Evolutionary conservation across 2,113 vertebrate genomes (phyloP), one percentile per base, ranked within the genome.

Genomic region (Mohoua ochrocephala): DNA sequence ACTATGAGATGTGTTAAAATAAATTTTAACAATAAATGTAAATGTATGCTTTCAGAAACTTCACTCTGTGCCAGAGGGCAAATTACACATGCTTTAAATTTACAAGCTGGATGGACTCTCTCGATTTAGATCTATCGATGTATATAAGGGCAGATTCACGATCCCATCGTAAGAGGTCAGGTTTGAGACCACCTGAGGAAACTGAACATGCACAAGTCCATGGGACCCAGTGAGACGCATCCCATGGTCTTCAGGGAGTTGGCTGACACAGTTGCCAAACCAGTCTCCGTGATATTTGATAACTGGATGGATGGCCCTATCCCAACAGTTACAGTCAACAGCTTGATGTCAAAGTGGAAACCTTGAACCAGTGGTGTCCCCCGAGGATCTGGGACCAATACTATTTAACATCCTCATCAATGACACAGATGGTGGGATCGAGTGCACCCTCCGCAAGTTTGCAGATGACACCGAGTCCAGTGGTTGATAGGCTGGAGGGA

Each of bases 151-250:
- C 31, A 80, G 52, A 56, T 35, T 65, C 42, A 64, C 1, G 5
- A 35, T 50, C 30, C 26, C 26, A 23, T 27, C 0, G 0, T 13
- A 53, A 78, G 15, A 54, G 53, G 39, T 9, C 2, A 84, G 7
- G 15, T 52, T 69, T 7, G 8, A 65, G 45, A 60, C 5, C 64
- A 69, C 35, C 59, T 45, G 21, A 84, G 64, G 74, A 87, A 81
- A n/a, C 21, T 17, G 20, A 77, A 61, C n/a, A 24, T 10, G 26
- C 30, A 9, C 27, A 53, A 65, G 22, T 24, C n/a, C 31, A 14
- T 4, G 6, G n/a, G 18, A 84, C 27, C 7, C 21, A 24, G 6
- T 2, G 30, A 78, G 45, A 81, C 23, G 21, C 23, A 56, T 7
- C 18, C 49, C 54, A 56, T 23, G 9, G 18, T 35, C 30, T 5